Evolutionary conservation across 1,140 invertebrate species (phyloP).

Genomic region (Orussus abietinus): DNA sequence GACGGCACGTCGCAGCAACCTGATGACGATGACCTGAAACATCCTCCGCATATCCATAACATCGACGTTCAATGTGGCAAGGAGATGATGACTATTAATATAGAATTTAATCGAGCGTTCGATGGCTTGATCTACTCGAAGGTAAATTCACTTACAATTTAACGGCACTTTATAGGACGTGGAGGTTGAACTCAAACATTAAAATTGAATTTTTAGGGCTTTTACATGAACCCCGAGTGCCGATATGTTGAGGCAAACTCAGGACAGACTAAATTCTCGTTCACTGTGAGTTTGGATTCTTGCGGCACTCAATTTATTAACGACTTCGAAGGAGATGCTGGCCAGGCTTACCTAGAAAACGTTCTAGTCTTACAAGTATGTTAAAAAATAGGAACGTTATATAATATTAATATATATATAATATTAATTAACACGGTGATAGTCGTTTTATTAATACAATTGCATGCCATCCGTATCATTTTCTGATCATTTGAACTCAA

Average conservation of each 20-base stretch:
- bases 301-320: constrained; percentile 81
- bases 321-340: constrained; percentile 66
- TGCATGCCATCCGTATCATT: no score
- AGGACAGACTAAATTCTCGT: constrained; percentile 65
- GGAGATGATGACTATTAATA: constrained; percentile 77
- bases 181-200: no score
- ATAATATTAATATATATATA: no score
- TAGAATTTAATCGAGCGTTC: constrained; percentile 73
- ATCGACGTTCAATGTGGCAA: constrained; percentile 76
- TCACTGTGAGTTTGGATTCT: constrained; percentile 71
- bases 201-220: constrained; percentile 53
- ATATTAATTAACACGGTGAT: no score
- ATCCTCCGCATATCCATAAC: constrained; percentile 71
- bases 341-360: constrained; percentile 77
- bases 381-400: no score
- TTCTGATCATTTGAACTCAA: no score
- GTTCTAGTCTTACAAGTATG: constrained; percentile 67
- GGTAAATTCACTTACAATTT: no score
- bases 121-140: constrained; percentile 80
- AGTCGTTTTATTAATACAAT: no score
- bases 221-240: constrained; percentile 66
- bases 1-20: constrained; percentile 19
- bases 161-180: no score
- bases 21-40: constrained; percentile 54
- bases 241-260: constrained; percentile 70